These are phyloP conservation scores for Drosophila mojavensis DNA, from an alignment of 1,140 invertebrate species.

Conservation along the genomic window DNA sequence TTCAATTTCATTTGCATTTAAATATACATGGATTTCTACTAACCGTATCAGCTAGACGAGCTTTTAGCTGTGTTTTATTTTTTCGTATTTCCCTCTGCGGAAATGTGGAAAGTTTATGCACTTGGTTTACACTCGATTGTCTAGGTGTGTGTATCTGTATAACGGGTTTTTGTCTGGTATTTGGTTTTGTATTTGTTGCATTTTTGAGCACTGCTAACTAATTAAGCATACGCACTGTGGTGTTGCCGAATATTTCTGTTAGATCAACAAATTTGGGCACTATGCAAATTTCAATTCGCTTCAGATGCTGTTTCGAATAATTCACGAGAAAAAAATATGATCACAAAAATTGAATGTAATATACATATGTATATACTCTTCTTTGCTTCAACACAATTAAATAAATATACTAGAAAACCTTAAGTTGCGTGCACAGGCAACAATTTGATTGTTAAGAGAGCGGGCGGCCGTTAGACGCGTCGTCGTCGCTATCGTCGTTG, in stretches of 20 bases:
- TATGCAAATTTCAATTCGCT: conserved; percentile 4
- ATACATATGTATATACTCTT: neutral
- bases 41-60: conserved; percentile 1
- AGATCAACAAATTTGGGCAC: conserved; percentile 30
- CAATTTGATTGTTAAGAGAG: conserved; percentile 9
- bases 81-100: conserved; percentile 13
- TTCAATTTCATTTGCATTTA: neutral
- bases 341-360: conserved; percentile 29
- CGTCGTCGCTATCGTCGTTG: neutral
- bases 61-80: neutral
- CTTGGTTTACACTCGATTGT: conserved; percentile 35
- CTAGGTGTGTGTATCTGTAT: conserved; percentile 8
- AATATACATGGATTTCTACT: conserved; percentile 8
- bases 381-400: neutral
- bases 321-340: conserved; percentile 37
- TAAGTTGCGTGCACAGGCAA: neutral
- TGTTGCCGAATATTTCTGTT: conserved; percentile 30
- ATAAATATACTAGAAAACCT: neutral
- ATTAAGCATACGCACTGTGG: conserved; percentile 53
- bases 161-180: conserved; percentile 9
- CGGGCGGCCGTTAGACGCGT: conserved; percentile 18
- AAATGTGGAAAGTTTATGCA: conserved; percentile 24
- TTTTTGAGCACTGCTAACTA: conserved; percentile 7
- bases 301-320: neutral
- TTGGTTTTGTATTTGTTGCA: conserved; percentile 45